phyloP scores from a whole-genome alignment of 2,888 invertebrate species.

The Galerucella calmariensis region DNA sequence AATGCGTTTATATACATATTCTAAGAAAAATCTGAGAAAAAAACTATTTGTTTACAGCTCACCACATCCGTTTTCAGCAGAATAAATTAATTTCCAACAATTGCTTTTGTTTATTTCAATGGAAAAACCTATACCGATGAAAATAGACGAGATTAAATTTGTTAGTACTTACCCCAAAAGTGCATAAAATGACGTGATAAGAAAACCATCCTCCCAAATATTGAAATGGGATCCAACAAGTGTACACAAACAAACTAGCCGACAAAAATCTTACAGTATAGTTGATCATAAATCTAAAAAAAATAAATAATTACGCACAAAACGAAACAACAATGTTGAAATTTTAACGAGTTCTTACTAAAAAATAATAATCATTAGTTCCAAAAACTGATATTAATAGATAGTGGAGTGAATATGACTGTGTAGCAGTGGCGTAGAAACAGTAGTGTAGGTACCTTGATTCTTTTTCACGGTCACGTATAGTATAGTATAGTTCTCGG shows the following conservation, averaged over 20 bases:
- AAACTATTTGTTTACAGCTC: too few species aligned
- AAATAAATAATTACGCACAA: constrained; percentile 4
- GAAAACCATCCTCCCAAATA: constrained; percentile 56
- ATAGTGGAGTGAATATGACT: neutral
- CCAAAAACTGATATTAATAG: neutral
- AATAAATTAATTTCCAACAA: too few species aligned
- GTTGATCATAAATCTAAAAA: constrained; percentile 51
- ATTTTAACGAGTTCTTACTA: constrained; percentile 8
- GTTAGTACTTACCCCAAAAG: constrained; percentile 57
- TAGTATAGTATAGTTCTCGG: too few species aligned
- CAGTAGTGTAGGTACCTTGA: too few species aligned
- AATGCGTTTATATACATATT: too few species aligned
- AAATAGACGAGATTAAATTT: too few species aligned
- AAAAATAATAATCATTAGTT: neutral
- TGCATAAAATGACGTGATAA: constrained; percentile 60
- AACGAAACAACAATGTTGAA: neutral
- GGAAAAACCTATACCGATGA: too few species aligned
- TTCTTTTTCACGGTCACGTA: too few species aligned
- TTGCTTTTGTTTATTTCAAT: too few species aligned
- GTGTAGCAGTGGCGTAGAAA: neutral
- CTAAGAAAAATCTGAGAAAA: too few species aligned
- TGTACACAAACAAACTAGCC: constrained; percentile 51
- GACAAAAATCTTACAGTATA: constrained; percentile 49
- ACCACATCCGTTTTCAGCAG: too few species aligned
- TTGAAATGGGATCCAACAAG: constrained; percentile 52